Base-by-base conservation (phyloP, 2,797 vertebrate genomes). In the Bufotes viridis region DNA sequence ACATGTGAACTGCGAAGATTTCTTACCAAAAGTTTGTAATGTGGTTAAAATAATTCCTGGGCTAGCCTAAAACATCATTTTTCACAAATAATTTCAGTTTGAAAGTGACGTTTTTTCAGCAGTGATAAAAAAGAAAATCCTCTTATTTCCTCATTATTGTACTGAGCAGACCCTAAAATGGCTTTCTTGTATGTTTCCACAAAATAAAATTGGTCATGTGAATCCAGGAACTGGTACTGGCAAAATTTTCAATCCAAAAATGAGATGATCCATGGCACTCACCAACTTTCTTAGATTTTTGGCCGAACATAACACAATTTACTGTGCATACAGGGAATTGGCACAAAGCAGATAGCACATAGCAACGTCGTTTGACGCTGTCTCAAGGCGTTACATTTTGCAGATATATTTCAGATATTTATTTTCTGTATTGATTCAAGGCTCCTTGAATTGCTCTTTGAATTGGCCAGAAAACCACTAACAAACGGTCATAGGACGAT, bases 61-160 rank as follows among this genome's bases (percentile, higher is more conserved):
- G 24, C 42, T 15, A 80, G 49, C 63, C 17, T 69, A 55, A 78
- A 85, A 55, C 13, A 53, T 65, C 10, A 76, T 85, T 76, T 83
- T 78, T 53, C 60, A 53, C 42, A 85, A 63, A 78, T 78, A 42
- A 4, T 4, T 65, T 55, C 17, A 29, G 74, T 65, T 78, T 75
- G 51, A 5, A 80, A 65, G 20, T 78, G 29, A 34, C 29, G 76
- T 69, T 26, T 49, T 58, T 15, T 85, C 58, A 69, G 60, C 34
- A 79, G 26, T 86, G 84, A 85, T 86, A 78, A 67, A 79, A 34
- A 86, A 34, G 69, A 58, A 13, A 34, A 2, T 3, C 29, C 24
- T n/a, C 18, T n/a, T 58, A 79, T 87, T 65, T 72, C 29, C 67
- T 87, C 53, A 81, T 72, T 58, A 70, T 20, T 86, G 58, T 69